Evolutionary conservation across 2,797 vertebrate species (phyloP), one percentile per base, ranked within the genome.

Genomic region (Muraenolepis orangiensis): DNA sequence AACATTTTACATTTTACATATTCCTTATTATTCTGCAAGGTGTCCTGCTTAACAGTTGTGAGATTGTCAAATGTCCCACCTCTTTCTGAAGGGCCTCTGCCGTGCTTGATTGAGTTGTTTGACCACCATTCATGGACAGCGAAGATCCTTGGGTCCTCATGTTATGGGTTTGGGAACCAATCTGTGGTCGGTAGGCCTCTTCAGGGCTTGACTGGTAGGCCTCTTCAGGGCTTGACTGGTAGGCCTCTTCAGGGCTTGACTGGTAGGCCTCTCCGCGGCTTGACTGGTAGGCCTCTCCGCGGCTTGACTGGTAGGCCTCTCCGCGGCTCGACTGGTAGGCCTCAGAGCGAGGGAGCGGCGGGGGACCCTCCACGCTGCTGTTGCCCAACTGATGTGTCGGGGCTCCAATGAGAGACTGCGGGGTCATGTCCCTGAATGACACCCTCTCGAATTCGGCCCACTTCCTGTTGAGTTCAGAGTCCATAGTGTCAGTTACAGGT

Each of bases 371-470:
- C n/a, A 12, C 7, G 42, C 79, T 89, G 92, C 88, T 80, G 38
- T 80, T 89, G 92, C 88, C 79, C 78, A 85, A 0, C 79, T 84
- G 84, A 85, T 72, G 26, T 20, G 74, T 76, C 61, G 89, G 81
- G 71, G 94, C 87, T 8, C 93, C 92, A 1, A 90, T 94, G 74
- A 95, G 91, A 2, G 95, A 91, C 76, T 94, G 90, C 0, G 88
- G 85, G 31, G 82, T 94, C 16, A 91, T 90, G 78, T 96, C 95
- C 76, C 92, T 91, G 76, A 95, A 89, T 1, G 96, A 94, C 82
- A 96, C 82, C 16, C 89, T 94, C 86, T 99, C 97, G 73, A 98
- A 90, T 82, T 97, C 96, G 73, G 88, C 89, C 98, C 98, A 99
- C 82, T 97, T 98, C 91, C 89, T 95, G 91, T 93, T 97, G 38